A percentile compares a stretch with the other conserved stretches of the same genome.
Conservation (phyloP, 2,797 vertebrate genomes). For the Scleropages formosus region DNA sequence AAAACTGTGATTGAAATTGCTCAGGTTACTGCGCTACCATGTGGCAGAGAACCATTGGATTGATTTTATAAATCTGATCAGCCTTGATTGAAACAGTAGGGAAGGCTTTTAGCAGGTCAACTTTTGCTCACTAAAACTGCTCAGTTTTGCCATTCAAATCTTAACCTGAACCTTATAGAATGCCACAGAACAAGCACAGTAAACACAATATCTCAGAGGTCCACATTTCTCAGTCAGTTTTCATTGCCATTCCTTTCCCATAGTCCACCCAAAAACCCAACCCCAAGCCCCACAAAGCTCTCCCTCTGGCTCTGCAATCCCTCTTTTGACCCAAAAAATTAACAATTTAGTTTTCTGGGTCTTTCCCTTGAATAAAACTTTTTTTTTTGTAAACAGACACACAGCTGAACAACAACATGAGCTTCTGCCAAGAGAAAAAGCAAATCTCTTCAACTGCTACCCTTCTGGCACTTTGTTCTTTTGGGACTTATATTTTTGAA, state of each 20-base stretch:
- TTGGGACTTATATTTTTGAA: constrained; percentile 28
- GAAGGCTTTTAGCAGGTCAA: too few relatives aligned
- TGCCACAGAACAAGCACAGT: background rate
- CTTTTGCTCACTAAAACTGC: too few relatives aligned
- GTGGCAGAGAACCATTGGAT: too few relatives aligned
- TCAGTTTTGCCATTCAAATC: too few relatives aligned
- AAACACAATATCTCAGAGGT: background rate
- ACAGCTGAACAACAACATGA: constrained; percentile 59
- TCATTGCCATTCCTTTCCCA: constrained; percentile 34
- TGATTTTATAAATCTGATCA: too few relatives aligned
- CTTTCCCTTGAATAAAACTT: constrained; percentile 40
- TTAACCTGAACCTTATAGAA: background rate
- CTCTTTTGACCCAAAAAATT: constrained; percentile 33
- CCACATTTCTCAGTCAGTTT: background rate
- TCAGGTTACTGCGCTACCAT: too few relatives aligned
- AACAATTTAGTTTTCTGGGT: background rate
- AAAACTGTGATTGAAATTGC: too few relatives aligned
- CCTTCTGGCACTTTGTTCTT: constrained; percentile 34
- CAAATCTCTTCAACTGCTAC: constrained; percentile 51
- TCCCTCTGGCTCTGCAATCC: constrained; percentile 48
- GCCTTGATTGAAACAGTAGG: too few relatives aligned
- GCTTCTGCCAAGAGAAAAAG: constrained; percentile 49
- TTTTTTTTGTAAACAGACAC: constrained; percentile 55
- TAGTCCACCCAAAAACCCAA: constrained; percentile 33
- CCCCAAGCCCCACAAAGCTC: constrained; percentile 44